Percentiles rank a stretch among this genome's conserved stretches.
These are phyloP conservation scores for Scleropages formosus DNA, from an alignment of 2,797 vertebrate species.

Conservation along the genomic window DNA sequence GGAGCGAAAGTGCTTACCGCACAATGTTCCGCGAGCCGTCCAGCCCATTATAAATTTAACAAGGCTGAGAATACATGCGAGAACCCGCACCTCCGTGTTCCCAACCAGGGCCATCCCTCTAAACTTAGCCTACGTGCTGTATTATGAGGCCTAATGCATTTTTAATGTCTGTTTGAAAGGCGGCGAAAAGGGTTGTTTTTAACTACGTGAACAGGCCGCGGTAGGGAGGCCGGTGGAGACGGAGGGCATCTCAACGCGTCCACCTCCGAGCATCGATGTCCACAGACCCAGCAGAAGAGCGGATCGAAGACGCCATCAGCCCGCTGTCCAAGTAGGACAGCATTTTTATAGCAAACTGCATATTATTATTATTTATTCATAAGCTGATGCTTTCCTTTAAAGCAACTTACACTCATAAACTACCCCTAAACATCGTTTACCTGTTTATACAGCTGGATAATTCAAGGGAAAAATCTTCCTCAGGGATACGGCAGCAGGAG, in stretches of 20 bases:
- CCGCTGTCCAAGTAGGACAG: too few relatives aligned
- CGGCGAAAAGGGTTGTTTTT: slow-evolving; percentile 31
- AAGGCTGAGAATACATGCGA: slow-evolving; percentile 55
- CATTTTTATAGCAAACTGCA: too few relatives aligned
- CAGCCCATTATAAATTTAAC: slow-evolving; percentile 58
- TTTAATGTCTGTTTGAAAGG: slow-evolving; percentile 36
- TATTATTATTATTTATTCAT: too few relatives aligned
- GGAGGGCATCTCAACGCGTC: too few relatives aligned
- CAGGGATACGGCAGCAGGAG: too few relatives aligned
- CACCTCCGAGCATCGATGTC: neutral
- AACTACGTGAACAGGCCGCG: slow-evolving; percentile 26
- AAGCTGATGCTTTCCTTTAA: too few relatives aligned
- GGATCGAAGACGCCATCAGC: neutral
- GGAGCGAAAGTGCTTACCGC: slow-evolving; percentile 45
- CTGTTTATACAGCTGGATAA: too few relatives aligned
- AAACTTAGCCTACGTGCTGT: slow-evolving; percentile 27
- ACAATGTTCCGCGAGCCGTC: slow-evolving; percentile 40
- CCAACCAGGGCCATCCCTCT: neutral
- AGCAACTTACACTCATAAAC: too few relatives aligned
- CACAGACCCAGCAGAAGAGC: neutral
- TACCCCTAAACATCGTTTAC: too few relatives aligned
- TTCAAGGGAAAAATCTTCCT: too few relatives aligned
- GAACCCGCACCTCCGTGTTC: slow-evolving; percentile 48
- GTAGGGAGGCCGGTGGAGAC: neutral
- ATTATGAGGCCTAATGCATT: slow-evolving; percentile 38